phyloP scores from a whole-genome alignment of 2,888 invertebrate genomes.

The Lordiphosa fenestrarum region DNA sequence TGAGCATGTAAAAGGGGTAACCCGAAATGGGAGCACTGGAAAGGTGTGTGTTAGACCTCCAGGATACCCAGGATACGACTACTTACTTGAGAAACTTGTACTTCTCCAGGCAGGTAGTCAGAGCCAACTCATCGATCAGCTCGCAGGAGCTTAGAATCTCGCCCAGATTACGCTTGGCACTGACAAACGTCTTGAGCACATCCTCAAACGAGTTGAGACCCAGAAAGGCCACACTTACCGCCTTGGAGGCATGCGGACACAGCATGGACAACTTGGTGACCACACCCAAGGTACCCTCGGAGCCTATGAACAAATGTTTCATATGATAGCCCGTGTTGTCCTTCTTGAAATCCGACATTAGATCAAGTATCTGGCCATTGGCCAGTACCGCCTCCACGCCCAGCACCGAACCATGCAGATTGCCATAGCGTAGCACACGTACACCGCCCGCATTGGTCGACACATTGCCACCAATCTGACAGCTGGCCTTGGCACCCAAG shows the following conservation, averaged over 20 bases:
- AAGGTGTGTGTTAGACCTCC: background rate
- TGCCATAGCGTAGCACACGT: slow-evolving; percentile 96
- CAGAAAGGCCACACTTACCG: slow-evolving; percentile 93
- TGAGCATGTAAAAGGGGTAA: slow-evolving; percentile 90
- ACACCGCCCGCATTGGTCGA: slow-evolving; percentile 98
- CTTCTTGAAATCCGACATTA: slow-evolving; percentile 92
- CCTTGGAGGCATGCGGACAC: slow-evolving; percentile 91
- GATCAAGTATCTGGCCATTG: slow-evolving; percentile 91
- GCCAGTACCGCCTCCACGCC: slow-evolving; percentile 93
- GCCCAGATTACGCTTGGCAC: slow-evolving; percentile 85
- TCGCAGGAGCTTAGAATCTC: slow-evolving; percentile 98
- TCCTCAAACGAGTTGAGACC: slow-evolving; percentile 90
- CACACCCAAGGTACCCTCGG: slow-evolving; percentile 97
- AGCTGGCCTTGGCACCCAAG: slow-evolving; percentile 97
- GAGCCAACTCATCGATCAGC: slow-evolving; percentile 90
- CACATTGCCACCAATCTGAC: slow-evolving; percentile 97
- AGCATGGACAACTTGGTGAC: slow-evolving; percentile 95
- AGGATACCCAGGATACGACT: background rate
- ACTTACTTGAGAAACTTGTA: slow-evolving; percentile 82
- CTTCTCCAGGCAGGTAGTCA: slow-evolving; percentile 84
- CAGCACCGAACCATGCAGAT: slow-evolving; percentile 93
- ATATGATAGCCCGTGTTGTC: slow-evolving; percentile 99
- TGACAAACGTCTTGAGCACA: slow-evolving; percentile 87
- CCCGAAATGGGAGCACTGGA: slow-evolving; percentile 82
- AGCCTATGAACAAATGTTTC: slow-evolving; percentile 98